phyloP scores from a whole-genome alignment of 2,113 vertebrate genomes.

The Ailuropoda melanoleuca region DNA sequence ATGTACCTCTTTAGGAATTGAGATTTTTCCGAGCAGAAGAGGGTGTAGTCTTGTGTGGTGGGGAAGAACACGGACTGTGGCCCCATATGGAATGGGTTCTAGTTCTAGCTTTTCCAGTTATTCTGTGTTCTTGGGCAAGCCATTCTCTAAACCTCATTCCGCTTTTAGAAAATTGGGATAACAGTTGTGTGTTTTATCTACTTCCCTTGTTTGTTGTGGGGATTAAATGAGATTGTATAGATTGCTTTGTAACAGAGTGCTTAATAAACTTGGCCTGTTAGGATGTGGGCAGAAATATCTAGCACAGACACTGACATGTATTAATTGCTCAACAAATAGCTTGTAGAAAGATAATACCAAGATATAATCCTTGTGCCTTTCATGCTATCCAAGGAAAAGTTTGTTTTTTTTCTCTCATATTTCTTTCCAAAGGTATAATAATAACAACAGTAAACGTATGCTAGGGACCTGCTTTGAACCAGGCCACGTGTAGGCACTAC shows the following conservation, averaged over 20 bases:
- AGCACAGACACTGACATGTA: not conserved
- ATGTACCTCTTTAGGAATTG: not conserved
- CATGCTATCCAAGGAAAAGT: not conserved
- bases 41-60: not conserved
- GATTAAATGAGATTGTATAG: not conserved
- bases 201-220: not conserved
- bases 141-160: not conserved
- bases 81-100: not conserved
- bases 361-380: not conserved
- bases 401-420: constrained; percentile 39
- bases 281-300: not conserved
- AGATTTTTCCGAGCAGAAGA: not conserved
- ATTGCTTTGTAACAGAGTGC: not conserved
- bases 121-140: not conserved
- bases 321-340: not conserved
- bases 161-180: constrained; percentile 13
- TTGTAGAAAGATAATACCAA: not conserved
- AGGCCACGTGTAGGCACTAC: not conserved
- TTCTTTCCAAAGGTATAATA: not conserved
- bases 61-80: not conserved
- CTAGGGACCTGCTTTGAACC: not conserved
- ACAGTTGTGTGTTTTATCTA: not conserved
- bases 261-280: not conserved
- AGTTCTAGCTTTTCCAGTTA: not conserved
- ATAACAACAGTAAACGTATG: not conserved